phyloP scores from a whole-genome alignment of 2,888 invertebrate genomes.

The Leucania comma region DNA sequence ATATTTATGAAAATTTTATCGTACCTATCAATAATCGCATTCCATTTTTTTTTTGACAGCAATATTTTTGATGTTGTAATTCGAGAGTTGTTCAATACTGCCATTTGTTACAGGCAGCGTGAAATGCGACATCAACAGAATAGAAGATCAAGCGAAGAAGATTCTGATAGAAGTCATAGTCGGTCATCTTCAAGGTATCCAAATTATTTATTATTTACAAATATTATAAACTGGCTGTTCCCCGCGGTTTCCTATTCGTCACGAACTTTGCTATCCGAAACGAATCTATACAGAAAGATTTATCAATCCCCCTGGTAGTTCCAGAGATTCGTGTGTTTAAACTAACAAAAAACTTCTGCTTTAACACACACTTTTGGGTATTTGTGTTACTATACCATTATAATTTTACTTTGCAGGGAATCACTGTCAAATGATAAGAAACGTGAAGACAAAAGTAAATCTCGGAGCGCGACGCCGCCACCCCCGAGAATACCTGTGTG shows the following conservation, averaged over 20 bases:
- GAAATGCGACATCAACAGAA: slow-evolving; percentile 94
- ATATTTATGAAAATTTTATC: background rate
- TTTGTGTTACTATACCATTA: background rate
- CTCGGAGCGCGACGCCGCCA: slow-evolving; percentile 77
- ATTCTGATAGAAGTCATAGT: slow-evolving; percentile 81
- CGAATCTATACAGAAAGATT: no score
- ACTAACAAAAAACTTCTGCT: no score
- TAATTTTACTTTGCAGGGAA: slow-evolving; percentile 69
- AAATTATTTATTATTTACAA: background rate
- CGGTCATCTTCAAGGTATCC: slow-evolving; percentile 82
- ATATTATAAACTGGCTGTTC: background rate
- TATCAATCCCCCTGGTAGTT: no score
- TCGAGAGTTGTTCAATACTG: slow-evolving; percentile 22
- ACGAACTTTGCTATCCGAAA: no score
- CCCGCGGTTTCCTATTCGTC: no score
- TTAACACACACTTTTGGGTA: background rate
- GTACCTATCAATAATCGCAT: background rate
- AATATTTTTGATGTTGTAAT: background rate
- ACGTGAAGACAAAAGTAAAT: slow-evolving; percentile 69
- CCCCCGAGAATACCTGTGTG: slow-evolving; percentile 80
- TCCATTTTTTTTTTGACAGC: background rate
- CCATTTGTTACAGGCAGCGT: slow-evolving; percentile 92
- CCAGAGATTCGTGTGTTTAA: no score
- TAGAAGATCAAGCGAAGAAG: slow-evolving; percentile 87
- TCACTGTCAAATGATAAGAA: slow-evolving; percentile 76